Evolutionary conservation across 2,113 vertebrate species (phyloP).

Genomic region (Pipa parva): DNA sequence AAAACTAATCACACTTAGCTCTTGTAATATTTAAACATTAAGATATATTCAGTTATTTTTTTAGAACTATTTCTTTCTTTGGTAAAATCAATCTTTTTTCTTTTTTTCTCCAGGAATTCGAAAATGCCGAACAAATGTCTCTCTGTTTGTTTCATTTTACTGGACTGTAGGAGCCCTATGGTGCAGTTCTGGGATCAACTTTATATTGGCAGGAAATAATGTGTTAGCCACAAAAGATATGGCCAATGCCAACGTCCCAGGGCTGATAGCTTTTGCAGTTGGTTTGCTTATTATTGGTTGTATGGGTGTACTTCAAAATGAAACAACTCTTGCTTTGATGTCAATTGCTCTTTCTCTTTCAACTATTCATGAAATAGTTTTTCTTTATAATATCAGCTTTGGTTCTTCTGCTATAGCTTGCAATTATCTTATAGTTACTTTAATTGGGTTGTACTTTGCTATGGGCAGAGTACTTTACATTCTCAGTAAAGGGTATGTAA

Average conservation of each 20-base stretch:
- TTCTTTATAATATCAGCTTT: slow-evolving; percentile 52
- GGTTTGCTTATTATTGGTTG: slow-evolving; percentile 65
- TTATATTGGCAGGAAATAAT: slow-evolving; percentile 66
- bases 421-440: slow-evolving; percentile 67
- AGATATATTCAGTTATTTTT: neutral
- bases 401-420: slow-evolving; percentile 70
- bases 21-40: neutral
- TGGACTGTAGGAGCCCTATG: slow-evolving; percentile 73
- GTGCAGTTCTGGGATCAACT: slow-evolving; percentile 69
- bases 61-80: neutral
- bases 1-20: no score
- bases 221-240: slow-evolving; percentile 46
- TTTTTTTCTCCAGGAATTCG: slow-evolving; percentile 58
- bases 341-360: slow-evolving; percentile 65
- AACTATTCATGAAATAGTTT: slow-evolving; percentile 71
- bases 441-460: slow-evolving; percentile 68
- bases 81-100: neutral
- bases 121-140: slow-evolving; percentile 53
- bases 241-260: slow-evolving; percentile 65
- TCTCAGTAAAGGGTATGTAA: slow-evolving; percentile 56
- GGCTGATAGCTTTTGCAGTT: slow-evolving; percentile 66
- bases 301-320: slow-evolving; percentile 57
- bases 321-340: slow-evolving; percentile 59
- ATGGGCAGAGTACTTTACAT: slow-evolving; percentile 59
- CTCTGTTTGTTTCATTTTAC: slow-evolving; percentile 65